phyloP scores from a whole-genome alignment of 2,888 invertebrate genomes.

The Pomacea canaliculata region DNA sequence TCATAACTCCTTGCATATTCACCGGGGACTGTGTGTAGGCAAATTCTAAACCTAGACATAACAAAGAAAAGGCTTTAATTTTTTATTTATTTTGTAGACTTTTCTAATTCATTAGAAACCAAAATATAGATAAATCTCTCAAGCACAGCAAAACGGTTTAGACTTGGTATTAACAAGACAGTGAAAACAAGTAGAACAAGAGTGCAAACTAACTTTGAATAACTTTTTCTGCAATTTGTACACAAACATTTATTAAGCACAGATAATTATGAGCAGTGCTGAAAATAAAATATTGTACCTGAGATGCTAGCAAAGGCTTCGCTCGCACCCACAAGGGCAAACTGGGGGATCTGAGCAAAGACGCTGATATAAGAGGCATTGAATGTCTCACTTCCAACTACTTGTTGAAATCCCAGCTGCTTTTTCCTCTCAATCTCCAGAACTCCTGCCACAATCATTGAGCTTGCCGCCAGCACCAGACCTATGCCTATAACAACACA shows the following conservation, averaged over 20 bases:
- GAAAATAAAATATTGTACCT: slow-evolving; percentile 38
- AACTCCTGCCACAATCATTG: slow-evolving; percentile 54
- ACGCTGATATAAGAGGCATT: slow-evolving; percentile 54
- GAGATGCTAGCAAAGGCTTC: slow-evolving; percentile 63
- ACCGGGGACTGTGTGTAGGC: slow-evolving; percentile 63
- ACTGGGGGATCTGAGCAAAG: slow-evolving; percentile 58
- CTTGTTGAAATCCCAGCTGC: slow-evolving; percentile 52
- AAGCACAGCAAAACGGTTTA: too few relatives aligned
- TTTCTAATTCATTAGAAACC: too few relatives aligned
- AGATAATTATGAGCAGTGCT: too few relatives aligned
- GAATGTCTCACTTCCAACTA: slow-evolving; percentile 45
- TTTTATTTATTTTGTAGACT: too few relatives aligned
- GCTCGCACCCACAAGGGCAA: slow-evolving; percentile 56
- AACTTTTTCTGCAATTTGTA: too few relatives aligned
- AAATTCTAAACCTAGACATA: slow-evolving; percentile 51
- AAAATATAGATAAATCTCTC: too few relatives aligned
- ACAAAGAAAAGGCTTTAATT: too few relatives aligned
- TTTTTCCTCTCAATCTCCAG: slow-evolving; percentile 60
- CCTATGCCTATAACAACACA: slow-evolving; percentile 51
- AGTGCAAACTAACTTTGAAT: too few relatives aligned
- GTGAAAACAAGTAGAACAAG: too few relatives aligned
- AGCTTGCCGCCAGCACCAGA: slow-evolving; percentile 47
- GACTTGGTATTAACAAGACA: too few relatives aligned
- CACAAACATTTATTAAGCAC: too few relatives aligned
- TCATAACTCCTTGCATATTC: slow-evolving; percentile 60